Base-by-base conservation (phyloP, 1,140 invertebrate species). In the Bombus waltoni region DNA sequence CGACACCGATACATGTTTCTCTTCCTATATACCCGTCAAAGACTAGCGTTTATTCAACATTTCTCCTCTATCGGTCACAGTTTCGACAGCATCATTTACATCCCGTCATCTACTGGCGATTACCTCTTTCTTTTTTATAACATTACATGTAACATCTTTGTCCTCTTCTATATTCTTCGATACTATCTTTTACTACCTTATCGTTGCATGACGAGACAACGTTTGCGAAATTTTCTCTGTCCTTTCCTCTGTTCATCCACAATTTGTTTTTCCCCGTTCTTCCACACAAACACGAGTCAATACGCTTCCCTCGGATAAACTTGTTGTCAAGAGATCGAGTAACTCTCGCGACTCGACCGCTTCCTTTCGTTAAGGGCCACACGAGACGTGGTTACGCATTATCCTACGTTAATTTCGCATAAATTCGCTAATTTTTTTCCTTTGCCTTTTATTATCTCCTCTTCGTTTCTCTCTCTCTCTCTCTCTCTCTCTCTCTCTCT, bases 211-310 rank as follows among this genome's bases (percentile, higher is more conserved):
- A 90, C 77, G 89, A 90, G 90, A 91, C 86, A 90, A 15, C 76
- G 86, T 91, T 80, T 81, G 89, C 81, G 73, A 71, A 40, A 70
- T 74, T 85, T 78, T 84, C 85, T 88, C 77, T 88, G 76, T 88
- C 73, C 88, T 85, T 91, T 89, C 91, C 86, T 91, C 89, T 86
- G 59, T 84, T 88, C 79, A 86, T 86, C 72, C 88, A 83, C 70
- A 85, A 89, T 86, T 89, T 87, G 73, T 68, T 87, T 66, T 87
- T 87, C 89, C 88, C 88, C 81, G 68, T 89, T 89, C 85, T 83
- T 89, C 81, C 81, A 82, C 87, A 85, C 38, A 87, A 89, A 77
- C 68, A 80, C 57, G 76, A 80, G 35, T 85, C 70, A 66, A 80
- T 81, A 89, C 65, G 77, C 66, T 85, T 73, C 70, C 83, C n/a